Evolutionary conservation across 2,113 vertebrate genomes (phyloP).

Genomic region (Colistium nudipinnis): DNA sequence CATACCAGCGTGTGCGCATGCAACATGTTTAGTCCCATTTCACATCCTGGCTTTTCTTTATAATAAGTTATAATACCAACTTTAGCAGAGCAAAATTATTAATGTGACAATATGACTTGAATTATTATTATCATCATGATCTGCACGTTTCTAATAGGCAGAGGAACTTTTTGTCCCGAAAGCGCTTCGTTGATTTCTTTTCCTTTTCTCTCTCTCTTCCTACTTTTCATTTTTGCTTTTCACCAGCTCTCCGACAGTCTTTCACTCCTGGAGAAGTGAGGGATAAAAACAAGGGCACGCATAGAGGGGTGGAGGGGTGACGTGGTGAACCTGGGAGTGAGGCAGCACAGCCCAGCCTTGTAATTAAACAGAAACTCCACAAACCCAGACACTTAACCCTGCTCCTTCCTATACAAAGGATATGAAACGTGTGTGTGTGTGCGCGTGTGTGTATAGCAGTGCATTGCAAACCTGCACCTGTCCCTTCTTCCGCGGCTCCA

Average conservation of each 20-base stretch:
- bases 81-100: not conserved
- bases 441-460: conserved; percentile 8
- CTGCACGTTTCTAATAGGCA: not conserved
- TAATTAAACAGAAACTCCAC: conserved; percentile 35
- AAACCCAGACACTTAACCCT: conserved; percentile 16
- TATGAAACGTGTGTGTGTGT: conserved; percentile 13
- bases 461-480: conserved; percentile 20
- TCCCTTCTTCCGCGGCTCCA: conserved; percentile 14
- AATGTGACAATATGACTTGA: too few relatives aligned
- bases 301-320: not conserved
- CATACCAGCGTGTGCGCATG: not conserved
- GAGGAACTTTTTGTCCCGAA: not conserved
- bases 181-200: conserved; percentile 5
- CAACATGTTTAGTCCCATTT: conserved; percentile 4
- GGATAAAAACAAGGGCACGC: conserved; percentile 23
- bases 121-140: conserved; percentile 1
- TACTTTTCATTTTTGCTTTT: not conserved
- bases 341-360: conserved; percentile 1
- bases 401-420: conserved; percentile 25
- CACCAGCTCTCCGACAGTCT: not conserved
- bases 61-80: not conserved
- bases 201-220: not conserved
- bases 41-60: not conserved
- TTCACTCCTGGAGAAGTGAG: conserved; percentile 7
- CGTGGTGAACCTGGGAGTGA: conserved; percentile 16